phyloP scores from a whole-genome alignment of 2,797 vertebrate genomes.

The Psittacula derbiana region DNA sequence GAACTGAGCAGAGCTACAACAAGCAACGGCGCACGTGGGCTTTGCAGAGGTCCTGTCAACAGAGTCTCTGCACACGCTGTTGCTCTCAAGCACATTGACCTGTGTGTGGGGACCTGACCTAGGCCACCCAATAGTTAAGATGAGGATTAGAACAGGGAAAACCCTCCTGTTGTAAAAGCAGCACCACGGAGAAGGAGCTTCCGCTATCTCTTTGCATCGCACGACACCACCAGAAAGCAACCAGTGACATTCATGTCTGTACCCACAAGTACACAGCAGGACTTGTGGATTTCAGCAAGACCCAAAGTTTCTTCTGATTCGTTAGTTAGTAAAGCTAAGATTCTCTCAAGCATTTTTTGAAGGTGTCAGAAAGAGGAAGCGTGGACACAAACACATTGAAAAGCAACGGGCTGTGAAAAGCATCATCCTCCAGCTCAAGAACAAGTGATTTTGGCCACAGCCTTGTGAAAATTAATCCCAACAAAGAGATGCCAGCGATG shows the following conservation, averaged over 20 bases:
- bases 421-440: not conserved
- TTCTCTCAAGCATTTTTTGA: not conserved
- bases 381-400: not conserved
- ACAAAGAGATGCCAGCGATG: not conserved
- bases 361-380: not conserved
- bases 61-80: rapidly evolving
- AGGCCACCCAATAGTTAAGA: rapidly evolving
- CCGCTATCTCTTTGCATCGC: not conserved
- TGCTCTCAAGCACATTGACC: not conserved
- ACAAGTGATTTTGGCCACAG: not conserved
- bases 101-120: rapidly evolving
- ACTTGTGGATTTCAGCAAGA: not conserved
- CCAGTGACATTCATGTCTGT: rapidly evolving
- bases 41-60: not conserved
- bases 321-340: not conserved
- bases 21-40: rapidly evolving
- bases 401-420: not conserved
- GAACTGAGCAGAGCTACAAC: not conserved
- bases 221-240: not conserved
- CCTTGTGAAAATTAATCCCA: not conserved
- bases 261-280: not conserved
- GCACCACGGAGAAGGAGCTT: not conserved
- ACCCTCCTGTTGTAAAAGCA: not conserved
- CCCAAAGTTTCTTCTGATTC: not conserved
- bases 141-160: not conserved